Evolutionary conservation across 2,113 vertebrate species (phyloP).

Genomic region (Trochalopteron elliotii): DNA sequence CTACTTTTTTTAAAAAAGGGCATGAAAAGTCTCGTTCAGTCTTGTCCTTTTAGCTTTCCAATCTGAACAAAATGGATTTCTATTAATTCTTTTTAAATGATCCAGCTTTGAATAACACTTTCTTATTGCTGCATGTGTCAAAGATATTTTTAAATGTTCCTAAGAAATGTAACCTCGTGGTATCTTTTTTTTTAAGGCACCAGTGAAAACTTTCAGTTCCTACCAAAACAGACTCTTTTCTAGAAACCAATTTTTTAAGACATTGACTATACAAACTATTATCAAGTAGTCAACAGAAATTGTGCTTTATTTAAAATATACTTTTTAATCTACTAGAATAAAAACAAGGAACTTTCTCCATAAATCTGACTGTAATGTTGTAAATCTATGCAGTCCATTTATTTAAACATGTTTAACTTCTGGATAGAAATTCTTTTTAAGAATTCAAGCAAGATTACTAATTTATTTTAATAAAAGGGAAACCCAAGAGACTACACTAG

Average conservation of each 20-base stretch:
- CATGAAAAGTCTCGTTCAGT: background rate
- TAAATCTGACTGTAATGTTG: background rate
- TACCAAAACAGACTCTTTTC: background rate
- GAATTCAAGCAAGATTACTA: background rate
- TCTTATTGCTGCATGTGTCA: background rate
- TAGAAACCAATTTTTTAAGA: background rate
- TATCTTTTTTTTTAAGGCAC: background rate
- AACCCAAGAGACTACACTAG: background rate
- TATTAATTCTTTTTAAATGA: background rate
- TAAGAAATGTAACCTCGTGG: background rate
- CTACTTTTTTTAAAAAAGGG: fast-evolving
- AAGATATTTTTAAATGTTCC: background rate
- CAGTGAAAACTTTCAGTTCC: background rate
- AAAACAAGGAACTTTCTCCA: background rate
- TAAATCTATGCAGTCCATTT: background rate
- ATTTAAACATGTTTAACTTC: background rate
- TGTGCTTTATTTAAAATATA: background rate
- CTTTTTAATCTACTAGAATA: background rate
- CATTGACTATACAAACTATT: background rate
- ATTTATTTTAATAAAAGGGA: background rate
- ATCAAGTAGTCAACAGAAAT: background rate
- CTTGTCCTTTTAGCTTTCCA: background rate
- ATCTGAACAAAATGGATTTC: background rate
- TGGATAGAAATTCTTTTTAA: background rate
- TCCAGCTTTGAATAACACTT: background rate